Evolutionary conservation across 2,888 invertebrate species (phyloP).

Genomic region (Salpingus planirostris): DNA sequence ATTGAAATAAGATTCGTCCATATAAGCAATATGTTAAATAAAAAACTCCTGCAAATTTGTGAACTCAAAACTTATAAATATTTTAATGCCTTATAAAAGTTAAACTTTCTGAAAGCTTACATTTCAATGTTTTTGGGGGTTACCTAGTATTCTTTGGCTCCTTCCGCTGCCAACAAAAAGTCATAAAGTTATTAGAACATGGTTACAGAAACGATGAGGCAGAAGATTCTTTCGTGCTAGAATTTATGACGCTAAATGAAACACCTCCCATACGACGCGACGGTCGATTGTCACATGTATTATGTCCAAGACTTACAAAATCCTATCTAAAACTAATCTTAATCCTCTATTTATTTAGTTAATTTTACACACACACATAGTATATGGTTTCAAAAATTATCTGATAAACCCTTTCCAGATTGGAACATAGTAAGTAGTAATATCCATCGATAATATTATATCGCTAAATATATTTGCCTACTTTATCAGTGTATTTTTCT

Average conservation of each 20-base stretch:
- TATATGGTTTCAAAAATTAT: no score
- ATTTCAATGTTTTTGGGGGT: conserved; percentile 35
- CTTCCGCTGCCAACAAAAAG: conserved; percentile 43
- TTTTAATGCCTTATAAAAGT: conserved; percentile 21
- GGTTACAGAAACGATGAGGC: conserved; percentile 35
- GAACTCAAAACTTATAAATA: conserved; percentile 7
- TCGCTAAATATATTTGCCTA: no score
- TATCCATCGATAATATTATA: no score
- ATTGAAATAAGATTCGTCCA: conserved; percentile 17
- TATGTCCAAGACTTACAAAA: no score
- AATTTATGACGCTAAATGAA: neutral
- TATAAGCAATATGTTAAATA: conserved; percentile 14
- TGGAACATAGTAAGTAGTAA: no score
- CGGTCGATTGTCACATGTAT: neutral
- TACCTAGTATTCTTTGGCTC: conserved; percentile 39
- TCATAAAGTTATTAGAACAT: no score
- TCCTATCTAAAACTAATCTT: no score
- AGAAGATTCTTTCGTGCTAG: neutral
- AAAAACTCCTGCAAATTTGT: conserved; percentile 4
- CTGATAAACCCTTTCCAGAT: no score
- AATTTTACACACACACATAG: no score
- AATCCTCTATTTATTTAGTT: no score
- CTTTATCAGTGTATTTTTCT: no score
- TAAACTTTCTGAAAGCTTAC: conserved; percentile 35
- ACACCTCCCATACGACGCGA: neutral